A percentile compares a stretch with the other conserved stretches of the same genome.
Conservation (phyloP, 2,888 invertebrate genomes). For the Mythimna albipuncta region DNA sequence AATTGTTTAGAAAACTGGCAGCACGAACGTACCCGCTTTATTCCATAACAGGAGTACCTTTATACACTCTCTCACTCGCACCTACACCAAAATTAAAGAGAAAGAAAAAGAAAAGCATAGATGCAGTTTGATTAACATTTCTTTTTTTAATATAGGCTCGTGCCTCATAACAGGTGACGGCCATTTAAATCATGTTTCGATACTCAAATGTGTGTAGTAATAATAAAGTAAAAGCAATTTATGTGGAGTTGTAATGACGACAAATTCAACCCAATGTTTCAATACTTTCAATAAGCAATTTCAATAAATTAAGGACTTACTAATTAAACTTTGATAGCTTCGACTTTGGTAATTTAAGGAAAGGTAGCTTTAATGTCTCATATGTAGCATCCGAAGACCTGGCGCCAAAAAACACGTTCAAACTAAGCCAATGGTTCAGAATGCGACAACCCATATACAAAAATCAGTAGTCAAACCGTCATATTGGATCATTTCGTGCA, state of each 20-base stretch:
- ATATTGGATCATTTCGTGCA: not conserved
- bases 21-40: constrained; percentile 63
- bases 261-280: not conserved
- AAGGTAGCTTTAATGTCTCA: not conserved
- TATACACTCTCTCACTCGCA: constrained; percentile 39
- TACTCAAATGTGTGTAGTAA: constrained; percentile 24
- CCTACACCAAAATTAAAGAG: constrained; percentile 14
- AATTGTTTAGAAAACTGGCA: constrained; percentile 75
- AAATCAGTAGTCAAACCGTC: not conserved
- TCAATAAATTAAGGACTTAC: constrained; percentile 12
- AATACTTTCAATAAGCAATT: not conserved
- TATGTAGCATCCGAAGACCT: not conserved
- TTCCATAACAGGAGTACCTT: constrained; percentile 61
- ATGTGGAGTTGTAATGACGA: constrained; percentile 2
- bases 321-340: constrained; percentile 14
- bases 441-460: not conserved
- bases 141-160: constrained; percentile 59
- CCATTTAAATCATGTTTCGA: constrained; percentile 44
- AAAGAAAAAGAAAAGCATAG: constrained; percentile 45
- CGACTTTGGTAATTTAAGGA: not conserved
- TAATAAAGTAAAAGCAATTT: constrained; percentile 25
- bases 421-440: not conserved
- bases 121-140: constrained; percentile 44
- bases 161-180: constrained; percentile 56
- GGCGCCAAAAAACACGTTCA: not conserved